phyloP scores from a whole-genome alignment of 2,888 invertebrate species.

The Caenorhabditis sinica region DNA sequence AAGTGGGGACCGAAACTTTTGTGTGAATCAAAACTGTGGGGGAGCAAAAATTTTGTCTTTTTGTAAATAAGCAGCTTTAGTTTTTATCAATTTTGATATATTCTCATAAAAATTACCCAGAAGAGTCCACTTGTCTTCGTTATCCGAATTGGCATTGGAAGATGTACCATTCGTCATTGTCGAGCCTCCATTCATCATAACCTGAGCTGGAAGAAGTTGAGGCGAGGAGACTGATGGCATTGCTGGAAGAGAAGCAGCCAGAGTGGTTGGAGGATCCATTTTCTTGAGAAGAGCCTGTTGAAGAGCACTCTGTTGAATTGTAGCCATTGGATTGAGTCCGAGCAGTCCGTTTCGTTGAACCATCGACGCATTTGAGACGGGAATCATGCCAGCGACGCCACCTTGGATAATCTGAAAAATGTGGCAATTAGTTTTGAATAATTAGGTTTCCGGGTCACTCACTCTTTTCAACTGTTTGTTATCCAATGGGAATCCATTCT shows the following conservation, averaged over 20 bases:
- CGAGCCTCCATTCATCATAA: constrained; percentile 22
- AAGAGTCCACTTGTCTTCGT: constrained; percentile 52
- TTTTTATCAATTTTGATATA: not conserved
- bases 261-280: constrained; percentile 16
- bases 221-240: constrained; percentile 26
- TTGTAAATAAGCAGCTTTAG: too few relatives aligned
- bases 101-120: constrained; percentile 27
- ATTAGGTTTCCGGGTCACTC: not conserved
- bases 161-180: constrained; percentile 22
- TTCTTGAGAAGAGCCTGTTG: constrained; percentile 52
- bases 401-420: constrained; percentile 33
- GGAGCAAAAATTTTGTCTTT: too few relatives aligned
- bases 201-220: constrained; percentile 22
- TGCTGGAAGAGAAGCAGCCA: constrained; percentile 8
- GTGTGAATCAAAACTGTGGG: too few relatives aligned
- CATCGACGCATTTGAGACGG: not conserved
- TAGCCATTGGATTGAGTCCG: constrained; percentile 26
- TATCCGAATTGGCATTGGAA: not conserved
- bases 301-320: constrained; percentile 24
- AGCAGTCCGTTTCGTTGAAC: constrained; percentile 12
- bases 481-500: constrained; percentile 46
- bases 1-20: not conserved
- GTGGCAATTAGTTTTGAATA: not conserved
- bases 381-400: not conserved
- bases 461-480: constrained; percentile 48